Base-by-base conservation (phyloP, 2,797 vertebrate genomes). In the Anomalospiza imberbis region DNA sequence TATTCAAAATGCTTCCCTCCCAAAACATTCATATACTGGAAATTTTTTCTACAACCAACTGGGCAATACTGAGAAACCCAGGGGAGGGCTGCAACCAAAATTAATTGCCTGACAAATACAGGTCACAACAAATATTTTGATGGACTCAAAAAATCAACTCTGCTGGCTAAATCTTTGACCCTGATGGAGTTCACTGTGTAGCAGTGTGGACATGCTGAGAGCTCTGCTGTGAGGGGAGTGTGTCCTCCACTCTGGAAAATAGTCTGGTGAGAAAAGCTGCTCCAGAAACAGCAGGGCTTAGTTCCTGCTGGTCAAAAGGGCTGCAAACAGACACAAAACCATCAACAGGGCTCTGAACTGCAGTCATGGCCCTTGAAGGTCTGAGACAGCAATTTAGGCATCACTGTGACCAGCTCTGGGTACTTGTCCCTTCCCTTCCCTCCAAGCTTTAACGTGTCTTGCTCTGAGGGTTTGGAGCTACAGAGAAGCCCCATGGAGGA, bases 181-280 rank as follows among this genome's bases (percentile, higher is more conserved):
- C 36, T 81, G 29, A 3, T 7, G 28, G 78, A 74, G 40, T 25
- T 79, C 40, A 42, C 17, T 42, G 47, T 36, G 60, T 7, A 76
- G 57, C 38, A 47, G 36, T 6, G 51, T 0, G 6, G 67, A 34
- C 0, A 0, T 34, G 24, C 66, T 13, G 2, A 1, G 9, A 75
- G 12, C 32, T 74, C 38, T 73, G 44, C 77, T 73, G 24, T 0
- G 0, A 60, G 16, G 51, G 5, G 7, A 70, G 20, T 2, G 6
- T 48, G 25, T 45, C 38, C 38, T 54, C 7, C 4, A 9, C 53
- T 15, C 31, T 53, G 21, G 24, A 20, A 38, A 87, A 71, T 0
- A 40, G 3, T 25, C 53, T 55, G 44, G 26, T 47, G 40, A 68
- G 24, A 65, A 92, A 83, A 53, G 16, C 18, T 61, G 25, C n/a